Percentiles rank a stretch among this genome's conserved stretches.
These are phyloP conservation scores for Pelodiscus sinensis DNA, from an alignment of 2,113 vertebrate species.

Conservation along the genomic window DNA sequence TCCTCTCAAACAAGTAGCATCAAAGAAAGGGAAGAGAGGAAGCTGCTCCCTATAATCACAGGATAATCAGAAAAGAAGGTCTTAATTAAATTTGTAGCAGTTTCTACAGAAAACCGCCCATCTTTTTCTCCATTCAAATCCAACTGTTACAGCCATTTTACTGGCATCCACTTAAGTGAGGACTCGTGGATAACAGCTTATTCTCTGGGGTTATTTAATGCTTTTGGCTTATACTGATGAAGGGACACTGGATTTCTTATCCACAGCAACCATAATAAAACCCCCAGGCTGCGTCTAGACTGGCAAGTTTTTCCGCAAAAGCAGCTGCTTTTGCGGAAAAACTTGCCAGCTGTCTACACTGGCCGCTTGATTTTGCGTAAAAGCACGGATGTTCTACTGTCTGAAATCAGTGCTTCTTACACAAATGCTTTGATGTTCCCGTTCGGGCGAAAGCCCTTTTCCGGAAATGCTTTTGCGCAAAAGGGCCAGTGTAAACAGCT, in stretches of 20 bases:
- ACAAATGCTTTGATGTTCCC: too few species aligned
- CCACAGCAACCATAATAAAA: neutral
- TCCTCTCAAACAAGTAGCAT: constrained; percentile 77
- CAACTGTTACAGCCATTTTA: neutral
- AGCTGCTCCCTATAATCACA: constrained; percentile 58
- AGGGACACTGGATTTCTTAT: neutral
- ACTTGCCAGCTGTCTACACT: too few species aligned
- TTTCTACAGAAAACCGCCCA: constrained; percentile 68
- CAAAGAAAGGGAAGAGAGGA: constrained; percentile 76
- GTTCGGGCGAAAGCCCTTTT: too few species aligned
- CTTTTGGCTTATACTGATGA: constrained; percentile 2
- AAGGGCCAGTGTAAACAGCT: too few species aligned
- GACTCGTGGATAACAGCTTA: neutral
- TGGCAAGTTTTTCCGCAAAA: too few species aligned
- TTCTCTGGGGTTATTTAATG: neutral
- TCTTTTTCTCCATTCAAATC: constrained; percentile 54
- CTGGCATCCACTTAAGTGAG: neutral
- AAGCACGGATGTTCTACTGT: too few species aligned
- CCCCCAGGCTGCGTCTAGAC: too few species aligned
- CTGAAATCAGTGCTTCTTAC: too few species aligned
- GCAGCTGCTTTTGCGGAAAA: too few species aligned
- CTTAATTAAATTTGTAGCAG: constrained; percentile 70
- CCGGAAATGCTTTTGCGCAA: too few species aligned
- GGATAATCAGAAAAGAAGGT: constrained; percentile 72
- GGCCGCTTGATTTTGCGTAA: too few species aligned